Base-by-base conservation (phyloP, 2,113 vertebrate species). In the Coptodon rendalli region DNA sequence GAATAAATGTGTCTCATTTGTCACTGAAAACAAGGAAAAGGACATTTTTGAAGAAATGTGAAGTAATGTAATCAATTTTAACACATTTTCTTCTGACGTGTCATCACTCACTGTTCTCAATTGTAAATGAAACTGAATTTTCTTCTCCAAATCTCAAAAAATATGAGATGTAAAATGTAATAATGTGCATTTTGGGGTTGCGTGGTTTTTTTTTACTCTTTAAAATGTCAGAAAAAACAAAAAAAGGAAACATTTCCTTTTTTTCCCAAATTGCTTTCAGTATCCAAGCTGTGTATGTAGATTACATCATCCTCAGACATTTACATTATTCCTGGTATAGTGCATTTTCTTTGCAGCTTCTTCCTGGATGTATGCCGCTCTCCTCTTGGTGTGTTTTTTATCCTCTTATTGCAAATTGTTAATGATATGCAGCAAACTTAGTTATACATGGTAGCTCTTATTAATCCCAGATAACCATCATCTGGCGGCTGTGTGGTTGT, bases 361-460 rank as follows among this genome's bases (percentile, higher is more conserved):
- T 56, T 66, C 17, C 7, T 52, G 29, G 59, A 86, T 71, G 13
- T 53, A 40, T 48, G 71, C 80, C 31, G 14, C 54, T 80, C 63
- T 80, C 29, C 73, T 40, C n/a, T 68, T 52, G 24, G 13, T 34
- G 19, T 57, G 10, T 87, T 82, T 82, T 81, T 92, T 71, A 89
- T 85, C 87, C 52, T 73, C 66, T 81, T 89, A 73, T 83, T 93
- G 50, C 56, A 89, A 86, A 88, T 85, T 90, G 89, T 91, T 93
- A 89, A 92, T 89, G 86, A 93, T 87, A 83, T 92, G 83, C 88
- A 85, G 80, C 87, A 89, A 89, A 95, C 85, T 88, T 92, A 71
- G 87, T 89, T 92, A 86, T 84, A 89, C 86, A 76, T 78, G 84
- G 79, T 87, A 27, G 63, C 81, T 88, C 80, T 84, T 91, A 89